phyloP scores from a whole-genome alignment of 2,113 vertebrate genomes.

The Microtus pennsylvanicus region DNA sequence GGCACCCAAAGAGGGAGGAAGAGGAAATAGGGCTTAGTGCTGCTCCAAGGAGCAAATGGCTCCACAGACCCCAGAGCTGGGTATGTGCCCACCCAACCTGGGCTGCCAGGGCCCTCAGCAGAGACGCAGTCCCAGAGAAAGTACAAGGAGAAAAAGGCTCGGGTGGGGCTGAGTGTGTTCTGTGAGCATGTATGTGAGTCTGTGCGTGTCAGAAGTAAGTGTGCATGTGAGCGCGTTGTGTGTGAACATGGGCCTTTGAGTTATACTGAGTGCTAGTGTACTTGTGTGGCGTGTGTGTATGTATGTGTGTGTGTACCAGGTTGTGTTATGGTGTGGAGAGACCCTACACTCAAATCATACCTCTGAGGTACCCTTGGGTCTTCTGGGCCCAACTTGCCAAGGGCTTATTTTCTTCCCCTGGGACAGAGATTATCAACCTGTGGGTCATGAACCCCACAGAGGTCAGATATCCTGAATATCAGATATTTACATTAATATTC shows the following conservation, averaged over 20 bases:
- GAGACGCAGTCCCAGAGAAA: background rate
- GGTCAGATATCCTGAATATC: background rate
- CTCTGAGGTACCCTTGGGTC: background rate
- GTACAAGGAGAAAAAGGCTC: background rate
- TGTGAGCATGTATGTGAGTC: too few relatives aligned
- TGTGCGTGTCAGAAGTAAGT: background rate
- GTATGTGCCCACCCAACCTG: rapidly evolving
- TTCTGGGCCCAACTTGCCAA: background rate
- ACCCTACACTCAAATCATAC: background rate
- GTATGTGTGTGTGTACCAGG: background rate
- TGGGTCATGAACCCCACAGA: background rate
- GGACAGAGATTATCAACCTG: background rate
- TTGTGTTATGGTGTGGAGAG: background rate
- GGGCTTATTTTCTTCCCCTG: background rate
- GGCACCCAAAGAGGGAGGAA: background rate
- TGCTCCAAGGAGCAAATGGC: background rate
- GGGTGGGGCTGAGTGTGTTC: background rate
- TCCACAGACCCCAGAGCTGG: background rate
- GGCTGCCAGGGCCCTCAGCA: background rate
- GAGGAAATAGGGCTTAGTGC: constrained; percentile 3
- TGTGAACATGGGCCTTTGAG: background rate
- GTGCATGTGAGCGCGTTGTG: rapidly evolving
- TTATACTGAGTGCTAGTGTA: background rate
- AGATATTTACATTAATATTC: background rate
- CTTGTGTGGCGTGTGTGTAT: background rate